Conservation (phyloP, 2,888 invertebrate species). For the Acanthococcus lagerstroemiae region DNA sequence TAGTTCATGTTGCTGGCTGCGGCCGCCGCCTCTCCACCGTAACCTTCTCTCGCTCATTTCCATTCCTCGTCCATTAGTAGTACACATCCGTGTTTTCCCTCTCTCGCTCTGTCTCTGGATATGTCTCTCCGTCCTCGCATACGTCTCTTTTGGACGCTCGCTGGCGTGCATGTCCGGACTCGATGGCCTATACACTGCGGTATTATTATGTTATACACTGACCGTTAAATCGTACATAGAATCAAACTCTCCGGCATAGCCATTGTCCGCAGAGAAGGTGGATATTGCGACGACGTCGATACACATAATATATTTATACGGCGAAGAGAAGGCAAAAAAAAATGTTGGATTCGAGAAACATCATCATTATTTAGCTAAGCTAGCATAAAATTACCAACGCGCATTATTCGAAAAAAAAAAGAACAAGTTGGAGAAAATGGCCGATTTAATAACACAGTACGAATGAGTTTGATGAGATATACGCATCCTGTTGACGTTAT, state of each 20-base stretch:
- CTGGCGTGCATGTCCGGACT: not conserved
- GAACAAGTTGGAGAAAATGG: too few species aligned
- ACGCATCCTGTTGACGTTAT: too few species aligned
- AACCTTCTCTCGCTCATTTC: not conserved
- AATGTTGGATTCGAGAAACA: not conserved
- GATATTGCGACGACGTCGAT: too few species aligned
- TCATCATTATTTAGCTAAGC: not conserved
- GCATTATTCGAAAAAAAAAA: not conserved
- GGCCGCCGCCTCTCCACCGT: not conserved
- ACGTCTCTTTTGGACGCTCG: too few species aligned
- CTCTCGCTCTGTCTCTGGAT: too few species aligned
- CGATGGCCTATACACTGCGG: not conserved
- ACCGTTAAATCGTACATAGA: not conserved
- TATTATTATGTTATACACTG: not conserved
- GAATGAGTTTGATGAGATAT: too few species aligned
- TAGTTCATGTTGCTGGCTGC: constrained; percentile 25
- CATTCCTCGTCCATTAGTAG: not conserved
- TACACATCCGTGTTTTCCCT: not conserved
- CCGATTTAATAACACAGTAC: too few species aligned
- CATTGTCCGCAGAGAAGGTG: not conserved
- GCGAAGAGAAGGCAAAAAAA: not conserved
- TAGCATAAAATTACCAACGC: not conserved
- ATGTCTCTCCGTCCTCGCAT: too few species aligned
- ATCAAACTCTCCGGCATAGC: not conserved
- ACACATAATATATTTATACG: not conserved